Conservation (phyloP, 2,888 invertebrate genomes). For the Ischnura elegans region DNA sequence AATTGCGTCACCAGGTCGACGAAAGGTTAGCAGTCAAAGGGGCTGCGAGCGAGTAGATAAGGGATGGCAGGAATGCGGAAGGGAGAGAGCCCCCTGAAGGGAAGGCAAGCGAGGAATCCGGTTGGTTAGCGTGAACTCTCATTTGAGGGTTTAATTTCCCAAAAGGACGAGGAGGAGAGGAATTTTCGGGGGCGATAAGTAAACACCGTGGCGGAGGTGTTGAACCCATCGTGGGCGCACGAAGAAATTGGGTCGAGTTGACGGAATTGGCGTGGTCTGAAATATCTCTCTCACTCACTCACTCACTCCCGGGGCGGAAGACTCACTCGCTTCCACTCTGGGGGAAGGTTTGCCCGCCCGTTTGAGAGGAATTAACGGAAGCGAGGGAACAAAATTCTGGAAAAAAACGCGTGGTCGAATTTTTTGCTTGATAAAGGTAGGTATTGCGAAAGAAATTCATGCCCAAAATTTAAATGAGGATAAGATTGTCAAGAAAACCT, state of each 20-base stretch:
- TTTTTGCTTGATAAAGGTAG: no score
- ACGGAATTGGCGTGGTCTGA: background rate
- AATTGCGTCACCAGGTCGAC: conserved; percentile 8
- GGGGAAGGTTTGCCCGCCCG: no score
- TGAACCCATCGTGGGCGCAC: background rate
- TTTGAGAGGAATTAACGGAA: no score
- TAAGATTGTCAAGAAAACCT: no score
- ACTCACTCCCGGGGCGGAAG: no score
- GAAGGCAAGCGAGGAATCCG: background rate
- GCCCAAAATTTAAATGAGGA: no score
- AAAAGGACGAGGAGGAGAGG: background rate
- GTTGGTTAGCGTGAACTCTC: conserved; percentile 26
- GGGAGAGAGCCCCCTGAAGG: background rate
- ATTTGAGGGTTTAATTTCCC: conserved; percentile 27
- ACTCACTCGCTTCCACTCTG: no score
- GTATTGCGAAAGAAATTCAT: no score
- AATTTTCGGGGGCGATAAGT: background rate
- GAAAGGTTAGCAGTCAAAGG: background rate
- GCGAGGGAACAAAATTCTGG: no score
- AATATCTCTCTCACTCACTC: conserved; percentile 3
- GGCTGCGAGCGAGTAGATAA: background rate
- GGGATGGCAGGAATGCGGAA: conserved; percentile 35
- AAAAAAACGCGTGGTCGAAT: no score
- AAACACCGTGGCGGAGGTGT: background rate
- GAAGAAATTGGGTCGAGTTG: background rate